A percentile compares a stretch with the other conserved stretches of the same genome.
Conservation (phyloP, 2,113 vertebrate species). For the Chaetops frenatus region DNA sequence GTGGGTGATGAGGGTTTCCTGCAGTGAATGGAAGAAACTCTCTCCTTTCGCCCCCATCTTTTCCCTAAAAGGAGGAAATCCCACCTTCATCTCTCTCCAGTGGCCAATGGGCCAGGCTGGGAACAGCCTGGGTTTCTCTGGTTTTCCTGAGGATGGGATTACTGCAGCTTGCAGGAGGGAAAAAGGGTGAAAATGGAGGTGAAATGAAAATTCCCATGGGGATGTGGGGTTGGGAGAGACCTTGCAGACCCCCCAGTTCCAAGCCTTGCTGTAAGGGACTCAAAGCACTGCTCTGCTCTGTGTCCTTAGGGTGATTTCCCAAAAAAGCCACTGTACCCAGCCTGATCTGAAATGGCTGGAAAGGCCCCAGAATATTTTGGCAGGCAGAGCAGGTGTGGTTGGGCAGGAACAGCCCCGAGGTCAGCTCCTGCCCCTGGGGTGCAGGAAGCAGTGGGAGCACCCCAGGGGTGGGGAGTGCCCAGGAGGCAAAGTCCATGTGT, state of each 20-base stretch:
- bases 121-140: accelerated
- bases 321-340: accelerated
- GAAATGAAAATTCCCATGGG: accelerated
- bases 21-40: neutral
- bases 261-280: accelerated
- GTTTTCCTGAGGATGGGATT: neutral
- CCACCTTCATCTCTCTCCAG: accelerated
- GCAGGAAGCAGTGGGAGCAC: neutral
- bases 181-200: neutral
- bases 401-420: neutral
- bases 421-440: neutral
- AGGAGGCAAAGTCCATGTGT: neutral
- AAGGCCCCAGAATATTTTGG: accelerated
- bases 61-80: neutral
- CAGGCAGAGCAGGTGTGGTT: accelerated
- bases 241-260: neutral
- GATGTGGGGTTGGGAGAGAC: neutral
- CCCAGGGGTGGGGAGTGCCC: neutral
- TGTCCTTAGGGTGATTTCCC: neutral
- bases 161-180: neutral
- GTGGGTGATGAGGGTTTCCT: neutral
- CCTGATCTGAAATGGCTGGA: accelerated
- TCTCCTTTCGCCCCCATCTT: neutral
- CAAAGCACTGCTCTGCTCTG: neutral
- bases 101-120: accelerated